Evolutionary conservation across 2,797 vertebrate genomes (phyloP), one percentile per base, ranked within the genome.

Genomic region (Sebastes taczanowskii): DNA sequence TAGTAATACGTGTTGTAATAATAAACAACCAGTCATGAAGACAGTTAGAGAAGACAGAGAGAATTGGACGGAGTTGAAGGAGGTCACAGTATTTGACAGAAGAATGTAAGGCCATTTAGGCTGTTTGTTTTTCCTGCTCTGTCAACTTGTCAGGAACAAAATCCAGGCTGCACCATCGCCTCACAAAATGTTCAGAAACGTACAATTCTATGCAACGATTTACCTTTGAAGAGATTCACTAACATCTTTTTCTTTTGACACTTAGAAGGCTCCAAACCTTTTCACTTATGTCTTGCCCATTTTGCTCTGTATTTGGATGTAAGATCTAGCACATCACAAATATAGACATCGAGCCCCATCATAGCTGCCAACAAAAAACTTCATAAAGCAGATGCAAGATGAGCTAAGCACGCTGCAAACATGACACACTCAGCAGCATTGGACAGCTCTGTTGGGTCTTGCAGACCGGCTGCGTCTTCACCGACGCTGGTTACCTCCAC

Each of bases 301-400:
- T 18, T 16, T 3, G 30, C 8, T 6, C 2, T 2, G 2, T 0
- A 14, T 34, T 16, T 10, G 18, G 16, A 14, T 16, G 22, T 32
- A 4, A 66, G 34, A 65, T 71, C 29, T 35, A 35, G 7, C 25
- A 8, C 11, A 22, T 67, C 62, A 60, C 55, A 55, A 53, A 83
- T 70, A 56, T 23, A 75, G 75, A 59, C 66, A 67, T 78, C 35
- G 53, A 68, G 25, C 30, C 35, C 30, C 42, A 55, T 72, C 53
- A 52, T 0, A 38, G 60, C 69, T 53, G 74, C 25, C 55, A 58
- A 30, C 18, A 13, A 29, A 4, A 60, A n/a, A 22, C 34, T 5
- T 30, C 16, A 20, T 27, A 23, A 77, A 58, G 32, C 30, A 61
- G 58, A 22, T 38, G 11, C 23, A 49, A 16, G 52, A 35, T 6